Conservation (phyloP, 2,113 vertebrate genomes). For the Pithys albifrons region DNA sequence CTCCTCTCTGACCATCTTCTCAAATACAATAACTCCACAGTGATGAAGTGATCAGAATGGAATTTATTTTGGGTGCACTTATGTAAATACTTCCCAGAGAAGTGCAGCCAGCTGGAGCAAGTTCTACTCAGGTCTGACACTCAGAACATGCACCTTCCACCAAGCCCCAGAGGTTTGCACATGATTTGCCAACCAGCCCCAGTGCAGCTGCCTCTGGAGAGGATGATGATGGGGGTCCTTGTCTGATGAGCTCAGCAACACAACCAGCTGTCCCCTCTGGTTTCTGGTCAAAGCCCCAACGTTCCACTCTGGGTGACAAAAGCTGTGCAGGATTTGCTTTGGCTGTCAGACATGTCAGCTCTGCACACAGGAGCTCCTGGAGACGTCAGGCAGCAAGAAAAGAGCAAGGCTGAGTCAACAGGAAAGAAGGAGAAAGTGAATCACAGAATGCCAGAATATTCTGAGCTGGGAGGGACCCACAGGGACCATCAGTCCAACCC, state of each 20-base stretch:
- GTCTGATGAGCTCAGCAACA: neutral
- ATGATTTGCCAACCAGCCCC: neutral
- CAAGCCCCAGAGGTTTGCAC: neutral
- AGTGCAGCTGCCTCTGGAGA: neutral
- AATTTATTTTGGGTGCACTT: neutral
- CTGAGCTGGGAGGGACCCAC: neutral
- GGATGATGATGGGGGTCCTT: accelerated
- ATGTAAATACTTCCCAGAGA: neutral
- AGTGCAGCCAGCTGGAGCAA: neutral
- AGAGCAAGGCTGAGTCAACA: neutral
- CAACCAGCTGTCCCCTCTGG: neutral
- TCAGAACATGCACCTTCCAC: neutral
- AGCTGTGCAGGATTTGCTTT: accelerated
- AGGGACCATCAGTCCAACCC: neutral
- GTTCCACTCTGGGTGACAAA: neutral
- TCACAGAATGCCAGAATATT: neutral
- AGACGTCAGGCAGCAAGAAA: neutral
- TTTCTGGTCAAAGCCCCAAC: neutral
- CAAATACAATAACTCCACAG: neutral
- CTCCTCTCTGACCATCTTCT: neutral
- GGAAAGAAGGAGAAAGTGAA: neutral
- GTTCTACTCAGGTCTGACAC: neutral
- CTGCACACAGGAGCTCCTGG: neutral
- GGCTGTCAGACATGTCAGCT: neutral
- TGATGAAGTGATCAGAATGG: neutral